These are phyloP conservation scores for Regulus satrapa DNA, from an alignment of 2,113 vertebrate genomes.

Conservation along the genomic window DNA sequence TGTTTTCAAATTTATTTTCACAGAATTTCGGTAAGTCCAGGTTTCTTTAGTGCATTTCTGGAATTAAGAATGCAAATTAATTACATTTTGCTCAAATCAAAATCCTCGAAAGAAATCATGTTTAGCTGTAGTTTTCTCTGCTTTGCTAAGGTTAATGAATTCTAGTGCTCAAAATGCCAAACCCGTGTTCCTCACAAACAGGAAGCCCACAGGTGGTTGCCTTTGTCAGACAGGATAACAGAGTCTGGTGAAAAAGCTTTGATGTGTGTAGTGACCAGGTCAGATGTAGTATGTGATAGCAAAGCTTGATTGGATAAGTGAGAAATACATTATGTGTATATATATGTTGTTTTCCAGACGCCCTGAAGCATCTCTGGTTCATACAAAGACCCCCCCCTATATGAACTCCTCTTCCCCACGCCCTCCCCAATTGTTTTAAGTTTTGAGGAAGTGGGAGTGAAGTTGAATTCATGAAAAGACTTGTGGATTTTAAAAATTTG, in stretches of 20 bases:
- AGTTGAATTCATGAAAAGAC: not conserved
- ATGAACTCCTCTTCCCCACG: rapidly evolving
- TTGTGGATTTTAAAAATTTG: not conserved
- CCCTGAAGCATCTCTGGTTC: not conserved
- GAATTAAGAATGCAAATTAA: not conserved
- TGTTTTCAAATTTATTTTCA: not conserved
- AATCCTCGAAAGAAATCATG: not conserved
- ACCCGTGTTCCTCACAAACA: not conserved
- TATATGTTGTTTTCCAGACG: not conserved
- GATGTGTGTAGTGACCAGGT: not conserved
- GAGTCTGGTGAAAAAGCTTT: not conserved
- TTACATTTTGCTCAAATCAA: not conserved
- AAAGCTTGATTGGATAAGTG: not conserved
- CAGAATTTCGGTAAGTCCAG: not conserved
- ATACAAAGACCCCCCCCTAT: not conserved
- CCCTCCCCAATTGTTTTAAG: rapidly evolving
- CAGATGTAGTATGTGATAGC: not conserved
- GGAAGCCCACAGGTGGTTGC: not conserved
- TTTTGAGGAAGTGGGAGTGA: not conserved
- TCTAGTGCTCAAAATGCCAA: not conserved
- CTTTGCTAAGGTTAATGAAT: not conserved
- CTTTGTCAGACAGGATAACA: not conserved
- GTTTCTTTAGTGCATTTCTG: not conserved
- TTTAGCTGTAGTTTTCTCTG: not conserved
- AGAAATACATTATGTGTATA: not conserved